Evolutionary conservation across 2,888 invertebrate genomes (phyloP), one percentile per base, ranked within the genome.

Genomic region (Lasioglossum oenotherae): DNA sequence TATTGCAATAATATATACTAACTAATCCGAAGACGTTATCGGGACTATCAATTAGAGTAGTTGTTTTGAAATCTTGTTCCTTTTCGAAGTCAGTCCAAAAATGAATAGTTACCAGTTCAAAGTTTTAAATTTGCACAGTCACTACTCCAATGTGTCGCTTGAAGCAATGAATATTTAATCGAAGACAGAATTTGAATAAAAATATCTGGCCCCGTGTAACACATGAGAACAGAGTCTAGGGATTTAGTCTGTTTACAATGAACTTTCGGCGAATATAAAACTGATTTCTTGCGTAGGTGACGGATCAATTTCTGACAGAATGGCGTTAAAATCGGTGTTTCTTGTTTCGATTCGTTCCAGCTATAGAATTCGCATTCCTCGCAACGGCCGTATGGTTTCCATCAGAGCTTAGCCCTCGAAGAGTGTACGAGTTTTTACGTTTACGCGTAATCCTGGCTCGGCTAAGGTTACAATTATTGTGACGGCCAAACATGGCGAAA

Each of bases 311-410:
- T 31, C 2, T 6, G 14, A 16, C 2, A 67, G 10, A 67, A 35
- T 35, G 1, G 6, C 67, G 23, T 67, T 35, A 1, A 19, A 67
- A 19, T 67, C 35, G 19, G 4, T 27, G 57, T 53, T 53, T 78
- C 57, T 57, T 57, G 57, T 78, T 67, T 19, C 46, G 41, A 38
- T 23, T 67, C 74, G 8, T 31, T 67, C 53, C 46, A 74, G 46
- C 53, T 31, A 49, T 8, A 67, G 57, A 44, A 64, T 67, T 74
- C 41, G 69, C 81, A 80, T 88, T 74, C 86, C 86, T 88, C 90
- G 90, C 87, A 91, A 92, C 85, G 84, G 87, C 86, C 44, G 81
- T 60, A 41, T 53, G 74, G 84, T 81, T 86, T 84, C 69, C 77
- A 74, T 79, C 77, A 72, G 81, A 75, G 60, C 73, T 84, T 82